Percentiles rank a stretch among this genome's conserved stretches.
Evolutionary conservation across 2,797 vertebrate genomes (phyloP).

Genomic region (Acipenser ruthenus): DNA sequence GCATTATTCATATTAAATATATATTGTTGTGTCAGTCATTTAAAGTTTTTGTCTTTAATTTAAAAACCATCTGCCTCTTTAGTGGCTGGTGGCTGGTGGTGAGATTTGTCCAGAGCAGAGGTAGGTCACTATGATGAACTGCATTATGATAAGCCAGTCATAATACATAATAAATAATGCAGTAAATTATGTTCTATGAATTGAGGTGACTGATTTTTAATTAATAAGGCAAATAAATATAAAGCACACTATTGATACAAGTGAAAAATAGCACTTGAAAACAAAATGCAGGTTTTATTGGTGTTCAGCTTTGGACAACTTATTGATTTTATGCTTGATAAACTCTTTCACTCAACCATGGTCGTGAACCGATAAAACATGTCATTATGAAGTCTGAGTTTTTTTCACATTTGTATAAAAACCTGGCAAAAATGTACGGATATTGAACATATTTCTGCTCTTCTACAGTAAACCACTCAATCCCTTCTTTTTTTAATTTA

Average conservation of each 20-base stretch:
- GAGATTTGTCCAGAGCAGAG: constrained; percentile 25
- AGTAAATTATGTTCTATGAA: neutral
- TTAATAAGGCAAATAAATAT: neutral
- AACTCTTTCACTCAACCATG: neutral
- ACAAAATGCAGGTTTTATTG: neutral
- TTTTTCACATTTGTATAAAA: too few relatives aligned
- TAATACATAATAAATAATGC: constrained; percentile 9
- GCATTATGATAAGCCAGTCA: constrained; percentile 24
- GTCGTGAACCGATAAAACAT: too few relatives aligned
- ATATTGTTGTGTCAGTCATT: constrained; percentile 45
- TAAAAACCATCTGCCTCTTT: constrained; percentile 25
- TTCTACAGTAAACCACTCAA: too few relatives aligned
- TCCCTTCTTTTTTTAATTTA: too few relatives aligned
- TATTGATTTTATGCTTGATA: constrained; percentile 5
- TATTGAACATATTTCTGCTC: too few relatives aligned
- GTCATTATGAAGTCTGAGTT: too few relatives aligned
- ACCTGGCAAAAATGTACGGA: too few relatives aligned
- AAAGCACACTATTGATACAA: neutral
- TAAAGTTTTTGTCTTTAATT: constrained; percentile 44
- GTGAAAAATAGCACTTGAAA: constrained; percentile 2
- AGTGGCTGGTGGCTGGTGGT: constrained; percentile 32
- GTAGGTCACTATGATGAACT: constrained; percentile 22
- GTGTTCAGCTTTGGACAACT: neutral
- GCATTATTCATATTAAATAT: constrained; percentile 57
- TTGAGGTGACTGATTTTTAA: neutral